Evolutionary conservation across 2,888 invertebrate species (phyloP).

Genomic region (Epinotia brunnichana): DNA sequence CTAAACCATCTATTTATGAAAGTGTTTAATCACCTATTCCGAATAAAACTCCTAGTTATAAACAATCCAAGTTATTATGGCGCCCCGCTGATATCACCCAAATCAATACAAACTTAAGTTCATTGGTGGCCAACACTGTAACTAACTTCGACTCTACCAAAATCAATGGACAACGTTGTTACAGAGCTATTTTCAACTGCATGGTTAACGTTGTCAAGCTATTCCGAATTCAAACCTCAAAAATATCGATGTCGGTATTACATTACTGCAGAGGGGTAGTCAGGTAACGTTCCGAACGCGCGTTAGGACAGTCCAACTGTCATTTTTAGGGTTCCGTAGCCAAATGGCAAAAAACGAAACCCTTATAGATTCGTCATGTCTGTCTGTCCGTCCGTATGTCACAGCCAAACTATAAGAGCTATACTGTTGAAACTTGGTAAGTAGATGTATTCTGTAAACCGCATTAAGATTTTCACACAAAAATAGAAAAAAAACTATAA

Average conservation of each 20-base stretch:
- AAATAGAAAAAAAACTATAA: too few species aligned
- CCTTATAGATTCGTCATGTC: too few species aligned
- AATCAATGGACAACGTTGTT: background rate
- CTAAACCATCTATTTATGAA: constrained; percentile 14
- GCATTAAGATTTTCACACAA: too few species aligned
- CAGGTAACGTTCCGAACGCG: too few species aligned
- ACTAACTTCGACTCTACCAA: background rate
- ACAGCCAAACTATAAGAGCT: too few species aligned
- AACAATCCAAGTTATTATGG: constrained; percentile 18
- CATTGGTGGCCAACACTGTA: background rate
- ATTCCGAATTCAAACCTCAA: constrained; percentile 10
- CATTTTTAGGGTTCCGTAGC: too few species aligned
- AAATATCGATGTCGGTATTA: background rate
- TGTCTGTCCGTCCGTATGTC: too few species aligned
- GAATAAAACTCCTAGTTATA: constrained; percentile 20
- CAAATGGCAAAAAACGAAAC: too few species aligned
- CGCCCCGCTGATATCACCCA: constrained; percentile 6
- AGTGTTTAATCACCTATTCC: constrained; percentile 2
- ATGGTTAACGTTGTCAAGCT: background rate
- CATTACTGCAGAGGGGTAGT: too few species aligned
- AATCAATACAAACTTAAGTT: constrained; percentile 24
- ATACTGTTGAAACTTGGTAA: too few species aligned
- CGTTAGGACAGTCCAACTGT: too few species aligned
- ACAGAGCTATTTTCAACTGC: background rate
- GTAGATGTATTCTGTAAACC: too few species aligned